Conservation (phyloP, 1,140 invertebrate genomes). For the Bombus vancouverensis region DNA sequence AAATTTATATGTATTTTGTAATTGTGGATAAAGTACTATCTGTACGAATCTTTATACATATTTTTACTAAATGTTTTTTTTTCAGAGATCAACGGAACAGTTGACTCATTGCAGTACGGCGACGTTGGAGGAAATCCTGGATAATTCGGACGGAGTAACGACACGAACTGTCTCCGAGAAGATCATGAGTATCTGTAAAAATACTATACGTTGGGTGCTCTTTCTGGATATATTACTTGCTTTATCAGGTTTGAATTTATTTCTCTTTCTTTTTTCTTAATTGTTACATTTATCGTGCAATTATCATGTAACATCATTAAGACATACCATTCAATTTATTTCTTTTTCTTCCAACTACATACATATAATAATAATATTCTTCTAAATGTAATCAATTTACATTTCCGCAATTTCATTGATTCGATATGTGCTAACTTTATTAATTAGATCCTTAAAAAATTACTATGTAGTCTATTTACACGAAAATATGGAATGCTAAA, state of each 20-base stretch:
- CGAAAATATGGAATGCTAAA: too few species aligned
- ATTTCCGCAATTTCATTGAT: too few species aligned
- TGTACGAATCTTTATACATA: background rate
- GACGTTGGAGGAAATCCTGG: conserved; percentile 42
- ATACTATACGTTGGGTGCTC: conserved; percentile 47
- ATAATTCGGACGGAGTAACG: conserved; percentile 24
- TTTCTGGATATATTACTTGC: conserved; percentile 50
- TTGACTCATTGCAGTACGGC: conserved; percentile 52
- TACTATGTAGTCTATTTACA: too few species aligned
- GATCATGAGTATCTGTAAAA: conserved; percentile 65
- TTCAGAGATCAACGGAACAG: conserved; percentile 63
- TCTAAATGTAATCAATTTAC: too few species aligned
- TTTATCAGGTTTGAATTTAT: conserved; percentile 30
- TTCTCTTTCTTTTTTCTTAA: background rate
- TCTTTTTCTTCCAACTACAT: too few species aligned
- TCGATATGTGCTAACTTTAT: too few species aligned
- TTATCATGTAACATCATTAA: too few species aligned
- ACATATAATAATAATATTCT: too few species aligned
- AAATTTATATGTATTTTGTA: too few species aligned
- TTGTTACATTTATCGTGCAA: background rate
- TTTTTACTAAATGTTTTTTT: background rate
- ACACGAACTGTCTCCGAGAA: conserved; percentile 49
- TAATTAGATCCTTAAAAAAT: too few species aligned
- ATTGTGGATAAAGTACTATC: background rate
- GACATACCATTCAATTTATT: too few species aligned